A percentile compares a stretch with the other conserved stretches of the same genome.
These are phyloP conservation scores for Torymus tubicola DNA, from an alignment of 2,888 invertebrate species.

Conservation along the genomic window DNA sequence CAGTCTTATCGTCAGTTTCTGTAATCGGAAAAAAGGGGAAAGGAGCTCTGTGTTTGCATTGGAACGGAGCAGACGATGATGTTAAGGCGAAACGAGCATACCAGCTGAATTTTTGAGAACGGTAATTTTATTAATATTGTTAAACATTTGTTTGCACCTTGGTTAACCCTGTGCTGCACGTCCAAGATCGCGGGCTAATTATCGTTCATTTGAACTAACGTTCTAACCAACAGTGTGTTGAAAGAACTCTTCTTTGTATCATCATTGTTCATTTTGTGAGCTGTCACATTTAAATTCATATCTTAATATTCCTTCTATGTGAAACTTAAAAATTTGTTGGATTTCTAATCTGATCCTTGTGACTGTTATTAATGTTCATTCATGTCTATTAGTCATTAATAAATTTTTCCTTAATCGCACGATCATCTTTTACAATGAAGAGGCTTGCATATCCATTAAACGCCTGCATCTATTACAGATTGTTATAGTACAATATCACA, in stretches of 20 bases:
- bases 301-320: background rate
- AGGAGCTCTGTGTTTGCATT: conserved; percentile 5
- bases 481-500: conserved; percentile 64
- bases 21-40: background rate
- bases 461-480: conserved; percentile 56
- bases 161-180: background rate
- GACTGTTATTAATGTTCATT: background rate
- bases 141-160: conserved; percentile 18
- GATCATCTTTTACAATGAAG: conserved; percentile 9
- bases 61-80: conserved; percentile 51
- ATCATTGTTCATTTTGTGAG: conserved; percentile 16
- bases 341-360: too few species aligned
- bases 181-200: conserved; percentile 10
- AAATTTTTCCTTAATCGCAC: conserved; percentile 15
- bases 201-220: conserved; percentile 40
- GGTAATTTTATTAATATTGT: conserved; percentile 35
- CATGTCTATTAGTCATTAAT: background rate
- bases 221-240: conserved; percentile 29
- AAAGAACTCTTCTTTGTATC: conserved; percentile 19
- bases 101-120: conserved; percentile 29
- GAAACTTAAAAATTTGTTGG: conserved; percentile 1
- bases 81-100: conserved; percentile 35
- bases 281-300: conserved; percentile 10
- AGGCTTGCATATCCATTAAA: conserved; percentile 38
- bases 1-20: background rate